Percentiles rank a stretch among this genome's conserved stretches.
These are phyloP conservation scores for Apamea crenata DNA, from an alignment of 2,888 invertebrate species.

Conservation along the genomic window DNA sequence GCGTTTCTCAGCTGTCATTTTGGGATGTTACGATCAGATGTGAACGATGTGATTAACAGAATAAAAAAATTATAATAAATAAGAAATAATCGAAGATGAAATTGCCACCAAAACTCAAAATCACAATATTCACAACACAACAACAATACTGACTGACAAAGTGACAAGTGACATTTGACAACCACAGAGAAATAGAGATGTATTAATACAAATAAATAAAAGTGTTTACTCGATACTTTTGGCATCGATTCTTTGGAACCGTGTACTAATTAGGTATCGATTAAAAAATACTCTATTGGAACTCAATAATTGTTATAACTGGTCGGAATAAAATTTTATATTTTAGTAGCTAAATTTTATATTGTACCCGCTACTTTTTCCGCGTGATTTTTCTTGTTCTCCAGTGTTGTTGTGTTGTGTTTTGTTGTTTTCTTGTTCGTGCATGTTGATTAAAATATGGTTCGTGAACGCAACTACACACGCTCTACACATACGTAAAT, in stretches of 20 bases:
- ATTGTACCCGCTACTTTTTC: too few species aligned
- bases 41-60: background rate
- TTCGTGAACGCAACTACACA: too few species aligned
- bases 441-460: too few species aligned
- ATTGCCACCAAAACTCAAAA: conserved; percentile 5
- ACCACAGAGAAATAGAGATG: background rate
- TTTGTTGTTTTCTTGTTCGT: too few species aligned
- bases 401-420: too few species aligned
- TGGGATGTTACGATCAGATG: background rate
- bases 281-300: background rate
- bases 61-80: too few species aligned
- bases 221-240: background rate
- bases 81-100: background rate
- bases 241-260: background rate
- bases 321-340: background rate
- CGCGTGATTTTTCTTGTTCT: too few species aligned
- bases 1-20: conserved; percentile 40
- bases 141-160: background rate
- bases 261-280: background rate
- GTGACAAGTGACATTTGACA: too few species aligned
- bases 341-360: background rate
- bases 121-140: background rate
- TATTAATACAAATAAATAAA: background rate
- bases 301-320: too few species aligned
- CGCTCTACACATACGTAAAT: too few species aligned